Evolutionary conservation across 2,888 invertebrate species (phyloP).

Genomic region (Drosophila borealis): DNA sequence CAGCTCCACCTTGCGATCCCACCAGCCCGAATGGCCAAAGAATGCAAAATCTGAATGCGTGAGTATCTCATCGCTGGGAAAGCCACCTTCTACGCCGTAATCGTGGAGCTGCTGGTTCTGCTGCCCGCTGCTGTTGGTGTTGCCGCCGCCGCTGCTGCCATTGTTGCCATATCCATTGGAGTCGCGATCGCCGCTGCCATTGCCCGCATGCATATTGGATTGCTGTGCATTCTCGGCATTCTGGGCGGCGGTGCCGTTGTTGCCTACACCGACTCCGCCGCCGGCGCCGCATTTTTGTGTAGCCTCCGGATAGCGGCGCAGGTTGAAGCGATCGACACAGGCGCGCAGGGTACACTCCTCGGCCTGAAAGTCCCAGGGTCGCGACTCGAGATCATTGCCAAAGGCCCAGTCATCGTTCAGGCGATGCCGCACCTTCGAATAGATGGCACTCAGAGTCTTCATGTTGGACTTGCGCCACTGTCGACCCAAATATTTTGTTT

Average conservation of each 20-base stretch:
- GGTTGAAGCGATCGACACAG: slow-evolving; percentile 98
- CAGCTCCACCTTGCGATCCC: slow-evolving; percentile 88
- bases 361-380: slow-evolving; percentile 99
- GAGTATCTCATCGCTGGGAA: slow-evolving; percentile 84
- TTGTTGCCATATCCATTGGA: slow-evolving; percentile 69
- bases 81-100: slow-evolving; percentile 82
- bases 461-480: slow-evolving; percentile 99
- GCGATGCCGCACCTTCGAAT: slow-evolving; percentile 97
- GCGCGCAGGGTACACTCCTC: slow-evolving; percentile 97
- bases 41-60: slow-evolving; percentile 84
- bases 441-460: slow-evolving; percentile 99
- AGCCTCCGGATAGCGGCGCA: slow-evolving; percentile 91
- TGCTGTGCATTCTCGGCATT: slow-evolving; percentile 74
- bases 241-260: slow-evolving; percentile 82
- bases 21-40: slow-evolving; percentile 85
- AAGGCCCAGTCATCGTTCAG: slow-evolving; percentile 99
- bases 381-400: slow-evolving; percentile 98
- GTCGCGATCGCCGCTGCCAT: slow-evolving; percentile 64
- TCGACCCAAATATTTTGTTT: slow-evolving; percentile 98
- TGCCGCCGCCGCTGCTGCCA: slow-evolving; percentile 40
- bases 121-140: slow-evolving; percentile 56
- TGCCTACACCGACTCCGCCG: slow-evolving; percentile 54
- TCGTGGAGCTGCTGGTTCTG: slow-evolving; percentile 76
- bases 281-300: slow-evolving; percentile 83
- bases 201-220: slow-evolving; percentile 77